phyloP scores from a whole-genome alignment of 2,888 invertebrate genomes.

The Drosophila anceps region DNA sequence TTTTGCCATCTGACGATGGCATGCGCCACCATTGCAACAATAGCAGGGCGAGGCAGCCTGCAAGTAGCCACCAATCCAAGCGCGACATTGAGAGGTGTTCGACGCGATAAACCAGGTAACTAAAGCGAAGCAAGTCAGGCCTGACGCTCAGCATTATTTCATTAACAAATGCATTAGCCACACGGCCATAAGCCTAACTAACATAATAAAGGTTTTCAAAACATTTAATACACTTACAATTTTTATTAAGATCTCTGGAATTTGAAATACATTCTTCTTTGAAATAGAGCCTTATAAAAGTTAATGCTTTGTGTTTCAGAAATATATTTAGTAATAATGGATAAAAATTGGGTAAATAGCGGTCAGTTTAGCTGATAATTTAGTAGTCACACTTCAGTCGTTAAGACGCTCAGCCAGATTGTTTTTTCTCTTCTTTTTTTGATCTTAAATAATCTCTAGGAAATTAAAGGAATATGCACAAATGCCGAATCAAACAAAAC shows the following conservation, averaged over 20 bases:
- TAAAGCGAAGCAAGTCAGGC: background rate
- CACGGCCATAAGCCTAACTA: background rate
- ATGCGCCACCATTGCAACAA: constrained; percentile 5
- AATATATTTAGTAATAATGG: background rate
- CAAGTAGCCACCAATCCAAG: background rate
- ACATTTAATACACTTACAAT: constrained; percentile 35
- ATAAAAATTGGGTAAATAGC: constrained; percentile 1
- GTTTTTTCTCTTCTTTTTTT: background rate
- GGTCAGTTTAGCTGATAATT: constrained; percentile 36
- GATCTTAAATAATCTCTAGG: constrained; percentile 15
- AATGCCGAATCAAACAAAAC: constrained; percentile 39
- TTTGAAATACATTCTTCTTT: constrained; percentile 17
- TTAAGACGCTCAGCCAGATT: constrained; percentile 26
- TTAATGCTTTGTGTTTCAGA: constrained; percentile 16
- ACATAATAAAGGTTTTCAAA: too few relatives aligned
- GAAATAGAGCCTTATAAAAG: constrained; percentile 19
- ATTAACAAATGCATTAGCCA: constrained; percentile 14
- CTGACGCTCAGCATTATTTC: background rate
- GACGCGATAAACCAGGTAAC: background rate
- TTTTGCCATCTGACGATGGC: background rate
- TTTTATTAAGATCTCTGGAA: constrained; percentile 41
- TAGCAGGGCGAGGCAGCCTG: constrained; percentile 1
- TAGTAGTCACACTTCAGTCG: too few relatives aligned
- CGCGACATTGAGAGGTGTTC: constrained; percentile 16
- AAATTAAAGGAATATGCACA: constrained; percentile 39